phyloP scores from a whole-genome alignment of 2,113 vertebrate species.

The Xiphophorus couchianus region DNA sequence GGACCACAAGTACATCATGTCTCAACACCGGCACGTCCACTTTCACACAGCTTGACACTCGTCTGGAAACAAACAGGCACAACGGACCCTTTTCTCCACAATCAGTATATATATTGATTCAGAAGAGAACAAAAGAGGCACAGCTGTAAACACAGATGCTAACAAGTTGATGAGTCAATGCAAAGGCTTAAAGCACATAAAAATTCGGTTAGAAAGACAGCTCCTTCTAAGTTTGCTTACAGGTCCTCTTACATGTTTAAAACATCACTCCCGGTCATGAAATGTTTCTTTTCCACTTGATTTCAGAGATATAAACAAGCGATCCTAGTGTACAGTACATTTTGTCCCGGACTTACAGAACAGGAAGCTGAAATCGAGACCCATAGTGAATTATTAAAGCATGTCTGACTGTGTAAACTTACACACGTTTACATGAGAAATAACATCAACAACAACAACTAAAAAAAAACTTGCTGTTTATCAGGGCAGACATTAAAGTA shows the following conservation, averaged over 20 bases:
- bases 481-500: background rate
- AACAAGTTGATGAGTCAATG: conserved; percentile 15
- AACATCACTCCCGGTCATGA: background rate
- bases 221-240: conserved; percentile 13
- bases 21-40: conserved; percentile 15
- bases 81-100: conserved; percentile 15
- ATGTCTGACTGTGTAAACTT: background rate
- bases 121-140: conserved; percentile 36
- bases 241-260: background rate
- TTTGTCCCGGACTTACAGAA: conserved; percentile 10
- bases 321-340: conserved; percentile 5
- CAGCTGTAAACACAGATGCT: conserved; percentile 33
- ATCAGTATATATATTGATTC: conserved; percentile 17
- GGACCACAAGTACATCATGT: background rate
- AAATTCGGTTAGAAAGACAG: background rate
- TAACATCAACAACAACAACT: background rate
- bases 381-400: conserved; percentile 12
- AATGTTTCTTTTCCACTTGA: background rate
- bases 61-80: conserved; percentile 16
- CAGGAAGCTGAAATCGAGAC: background rate
- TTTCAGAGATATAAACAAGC: background rate
- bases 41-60: background rate
- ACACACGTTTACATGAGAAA: background rate
- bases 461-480: background rate
- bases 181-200: background rate